phyloP scores from a whole-genome alignment of 1,140 invertebrate genomes.

The Drusus annulatus region DNA sequence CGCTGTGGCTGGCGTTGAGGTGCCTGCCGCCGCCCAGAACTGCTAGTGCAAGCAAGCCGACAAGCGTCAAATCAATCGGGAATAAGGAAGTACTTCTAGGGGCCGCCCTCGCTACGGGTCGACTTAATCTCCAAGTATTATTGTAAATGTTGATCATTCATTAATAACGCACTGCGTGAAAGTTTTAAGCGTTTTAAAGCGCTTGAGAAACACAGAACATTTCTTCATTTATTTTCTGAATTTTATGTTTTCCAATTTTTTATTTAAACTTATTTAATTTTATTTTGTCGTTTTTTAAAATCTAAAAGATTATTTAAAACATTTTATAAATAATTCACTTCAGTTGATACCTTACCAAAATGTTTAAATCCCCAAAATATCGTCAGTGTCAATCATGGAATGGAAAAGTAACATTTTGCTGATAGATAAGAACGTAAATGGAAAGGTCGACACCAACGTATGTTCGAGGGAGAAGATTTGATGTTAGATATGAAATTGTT shows the following conservation, averaged over 20 bases:
- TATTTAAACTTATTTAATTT: too few relatives aligned
- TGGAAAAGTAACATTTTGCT: too few relatives aligned
- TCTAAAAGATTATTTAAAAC: not conserved
- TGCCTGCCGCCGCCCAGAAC: conserved; percentile 64
- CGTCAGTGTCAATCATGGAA: too few relatives aligned
- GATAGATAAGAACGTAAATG: too few relatives aligned
- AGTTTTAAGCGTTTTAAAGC: conserved; percentile 25
- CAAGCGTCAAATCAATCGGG: conserved; percentile 53
- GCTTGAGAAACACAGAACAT: conserved; percentile 35
- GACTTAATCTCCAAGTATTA: not conserved
- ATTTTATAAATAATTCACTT: not conserved
- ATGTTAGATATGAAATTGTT: not conserved
- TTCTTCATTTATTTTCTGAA: too few relatives aligned
- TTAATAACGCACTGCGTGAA: conserved; percentile 33
- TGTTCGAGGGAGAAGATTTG: too few relatives aligned
- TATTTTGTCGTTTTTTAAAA: too few relatives aligned
- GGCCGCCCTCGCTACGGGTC: not conserved
- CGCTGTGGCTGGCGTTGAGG: conserved; percentile 81
- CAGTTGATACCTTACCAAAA: too few relatives aligned
- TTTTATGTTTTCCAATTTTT: too few relatives aligned
- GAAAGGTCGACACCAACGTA: too few relatives aligned
- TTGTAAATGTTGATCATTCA: conserved; percentile 32
- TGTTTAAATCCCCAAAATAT: too few relatives aligned
- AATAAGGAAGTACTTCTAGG: conserved; percentile 3
- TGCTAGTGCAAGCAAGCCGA: conserved; percentile 54